Evolutionary conservation across 2,797 vertebrate genomes (phyloP), one percentile per base, ranked within the genome.

Genomic region (Intellagama lesueurii): DNA sequence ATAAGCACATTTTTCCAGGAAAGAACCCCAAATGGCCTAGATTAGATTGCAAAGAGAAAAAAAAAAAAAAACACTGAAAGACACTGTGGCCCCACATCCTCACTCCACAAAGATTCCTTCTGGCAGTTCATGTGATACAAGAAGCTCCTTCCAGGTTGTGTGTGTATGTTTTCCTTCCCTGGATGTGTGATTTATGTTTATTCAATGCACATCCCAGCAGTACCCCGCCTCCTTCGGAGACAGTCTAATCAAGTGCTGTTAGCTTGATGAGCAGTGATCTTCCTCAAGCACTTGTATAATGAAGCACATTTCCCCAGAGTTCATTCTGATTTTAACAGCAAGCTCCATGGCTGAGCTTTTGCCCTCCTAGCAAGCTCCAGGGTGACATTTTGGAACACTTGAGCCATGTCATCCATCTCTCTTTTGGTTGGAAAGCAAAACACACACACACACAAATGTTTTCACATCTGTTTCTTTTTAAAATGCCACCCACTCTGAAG

Each of bases 221-320:
- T 9, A 44, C 35, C 60, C 35, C 60, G 32, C 49, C 78, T 89
- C 91, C 44, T 90, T 88, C 79, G 75, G 94, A 90, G 90, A 87
- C 82, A 75, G 88, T 88, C 89, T 88, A 89, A 95, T 94, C 90
- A 92, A 94, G 90, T 89, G 93, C 89, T 5, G 70, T 92, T 93
- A 87, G 69, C 92, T 89, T 94, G 93, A 93, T 93, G 93, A 95
- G 92, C 66, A 85, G 91, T 90, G 91, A 88, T 94, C 91, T 93
- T 94, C 91, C 92, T 92, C 14, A 14, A 95, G 94, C 90, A 86
- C 93, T 91, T 32, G 49, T 75, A 88, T 91, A 95, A 95, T 92
- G 94, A 95, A 94, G 89, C 89, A 89, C 81, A 86, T 93, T 94
- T 94, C 91, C 89, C 88, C 90, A 5, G 75, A 93, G 88, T 91